A percentile compares a stretch with the other conserved stretches of the same genome.
phyloP scores from a whole-genome alignment of 2,797 vertebrate species.

The Onychomys leucogaster region DNA sequence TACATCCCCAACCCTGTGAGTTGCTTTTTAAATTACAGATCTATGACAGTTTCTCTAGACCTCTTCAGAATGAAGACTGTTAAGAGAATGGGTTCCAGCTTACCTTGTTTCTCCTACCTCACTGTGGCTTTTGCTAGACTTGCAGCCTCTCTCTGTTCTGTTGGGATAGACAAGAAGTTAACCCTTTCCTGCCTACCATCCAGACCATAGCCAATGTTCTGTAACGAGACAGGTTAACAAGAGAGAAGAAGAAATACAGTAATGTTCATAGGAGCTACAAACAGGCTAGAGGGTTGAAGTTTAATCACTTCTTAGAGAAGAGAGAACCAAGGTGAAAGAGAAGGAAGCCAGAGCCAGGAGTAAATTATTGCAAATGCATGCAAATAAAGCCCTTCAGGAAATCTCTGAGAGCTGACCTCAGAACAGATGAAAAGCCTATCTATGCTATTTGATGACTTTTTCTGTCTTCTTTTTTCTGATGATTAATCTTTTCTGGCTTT shows the following conservation, averaged over 20 bases:
- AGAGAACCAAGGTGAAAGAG: background rate
- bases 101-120: background rate
- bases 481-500: background rate
- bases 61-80: background rate
- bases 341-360: background rate
- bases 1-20: too few relatives aligned
- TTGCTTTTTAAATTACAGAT: slow-evolving; percentile 25
- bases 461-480: background rate
- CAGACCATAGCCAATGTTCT: background rate
- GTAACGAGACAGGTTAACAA: background rate
- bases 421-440: background rate
- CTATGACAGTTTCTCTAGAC: background rate
- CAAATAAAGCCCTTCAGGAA: background rate
- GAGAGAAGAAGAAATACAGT: background rate
- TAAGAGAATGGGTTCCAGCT: background rate
- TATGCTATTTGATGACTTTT: background rate
- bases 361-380: background rate
- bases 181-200: background rate
- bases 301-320: background rate
- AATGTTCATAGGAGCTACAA: background rate
- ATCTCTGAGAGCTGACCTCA: background rate
- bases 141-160: slow-evolving; percentile 25
- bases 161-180: background rate
- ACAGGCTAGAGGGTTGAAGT: background rate
- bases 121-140: background rate